These are phyloP conservation scores for Phanerotoma sp. DNA, from an alignment of 2,888 invertebrate genomes.

Conservation along the genomic window DNA sequence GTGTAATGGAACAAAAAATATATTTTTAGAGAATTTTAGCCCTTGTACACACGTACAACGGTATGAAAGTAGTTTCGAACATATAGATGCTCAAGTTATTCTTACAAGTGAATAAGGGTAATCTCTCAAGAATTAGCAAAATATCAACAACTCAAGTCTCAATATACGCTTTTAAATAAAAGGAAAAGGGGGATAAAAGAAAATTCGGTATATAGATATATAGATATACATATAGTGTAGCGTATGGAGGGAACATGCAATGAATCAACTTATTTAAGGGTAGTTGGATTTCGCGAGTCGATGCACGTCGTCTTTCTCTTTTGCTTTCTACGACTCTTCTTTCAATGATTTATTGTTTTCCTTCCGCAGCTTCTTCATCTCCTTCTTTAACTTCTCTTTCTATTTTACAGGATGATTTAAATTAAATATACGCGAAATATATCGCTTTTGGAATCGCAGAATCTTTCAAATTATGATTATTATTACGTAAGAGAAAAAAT, in stretches of 20 bases:
- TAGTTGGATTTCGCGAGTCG: constrained; percentile 57
- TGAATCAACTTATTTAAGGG: constrained; percentile 58
- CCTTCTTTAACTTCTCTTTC: too few relatives aligned
- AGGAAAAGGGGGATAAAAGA: constrained; percentile 9
- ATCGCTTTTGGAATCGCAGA: too few relatives aligned
- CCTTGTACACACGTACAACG: too few relatives aligned
- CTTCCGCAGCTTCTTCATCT: constrained; percentile 34
- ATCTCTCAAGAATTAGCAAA: constrained; percentile 51
- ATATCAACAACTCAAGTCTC: constrained; percentile 43
- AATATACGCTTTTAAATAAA: constrained; percentile 6
- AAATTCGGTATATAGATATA: background rate
- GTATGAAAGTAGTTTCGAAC: too few relatives aligned
- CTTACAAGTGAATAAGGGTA: too few relatives aligned
- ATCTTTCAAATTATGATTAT: too few relatives aligned
- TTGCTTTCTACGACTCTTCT: constrained; percentile 33
- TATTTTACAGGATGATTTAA: too few relatives aligned
- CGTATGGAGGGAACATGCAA: constrained; percentile 42
- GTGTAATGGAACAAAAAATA: too few relatives aligned
- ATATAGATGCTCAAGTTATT: too few relatives aligned
- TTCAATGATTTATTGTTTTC: constrained; percentile 49
- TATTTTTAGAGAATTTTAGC: too few relatives aligned
- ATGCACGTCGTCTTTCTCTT: constrained; percentile 44
- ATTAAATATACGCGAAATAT: too few relatives aligned
- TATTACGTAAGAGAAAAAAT: too few relatives aligned
- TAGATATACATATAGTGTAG: constrained; percentile 13